Base-by-base conservation (phyloP, 1,140 invertebrate genomes). In the Drosophila athabasca region DNA sequence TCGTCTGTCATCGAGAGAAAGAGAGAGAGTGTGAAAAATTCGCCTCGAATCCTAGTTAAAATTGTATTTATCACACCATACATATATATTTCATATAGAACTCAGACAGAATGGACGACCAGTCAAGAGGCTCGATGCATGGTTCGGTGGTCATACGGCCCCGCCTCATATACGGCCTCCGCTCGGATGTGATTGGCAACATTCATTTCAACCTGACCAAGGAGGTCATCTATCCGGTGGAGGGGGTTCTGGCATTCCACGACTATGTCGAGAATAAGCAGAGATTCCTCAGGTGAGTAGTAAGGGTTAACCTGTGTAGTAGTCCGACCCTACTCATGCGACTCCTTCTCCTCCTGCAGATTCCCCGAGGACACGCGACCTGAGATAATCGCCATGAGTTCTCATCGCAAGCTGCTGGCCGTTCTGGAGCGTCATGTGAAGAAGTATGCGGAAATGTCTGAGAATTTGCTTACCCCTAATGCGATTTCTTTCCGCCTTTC, bases 191-290 rank as follows among this genome's bases (percentile, higher is more conserved):
- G 9, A 76, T 90, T 48, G 93, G 93, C 26, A 95, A 95, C 75
- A 93, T 92, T 1, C 93, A 95, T 66, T 95, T 93, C 61, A 90
- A 94, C 39, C 92, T 92, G 7, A 94, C 94, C 70, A 92, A 93
- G 49, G 94, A 95, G 72, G 90, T 95, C 52, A 85, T 95, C 15
- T 95, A 95, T 90, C 94, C 94, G 0, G 94, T 94, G 39, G 94
- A 94, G 46, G 93, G 93, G 61, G 93, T 94, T 6, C 68, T 95
- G 26, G 91, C 93, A 0, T 77, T 95, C 44, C 94, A 95, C 59
- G 94, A 95, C 84, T 93, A 72, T 61, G 79, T 93, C 62, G 68
- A 76, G 7, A 92, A 93, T 75, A 94, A 69, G 58, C 93, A 66
- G 87, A 93, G 72, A 74, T 93, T 79, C 92, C 94, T 87, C 64